Conservation (phyloP, 2,888 invertebrate genomes). For the Archips xylosteana region DNA sequence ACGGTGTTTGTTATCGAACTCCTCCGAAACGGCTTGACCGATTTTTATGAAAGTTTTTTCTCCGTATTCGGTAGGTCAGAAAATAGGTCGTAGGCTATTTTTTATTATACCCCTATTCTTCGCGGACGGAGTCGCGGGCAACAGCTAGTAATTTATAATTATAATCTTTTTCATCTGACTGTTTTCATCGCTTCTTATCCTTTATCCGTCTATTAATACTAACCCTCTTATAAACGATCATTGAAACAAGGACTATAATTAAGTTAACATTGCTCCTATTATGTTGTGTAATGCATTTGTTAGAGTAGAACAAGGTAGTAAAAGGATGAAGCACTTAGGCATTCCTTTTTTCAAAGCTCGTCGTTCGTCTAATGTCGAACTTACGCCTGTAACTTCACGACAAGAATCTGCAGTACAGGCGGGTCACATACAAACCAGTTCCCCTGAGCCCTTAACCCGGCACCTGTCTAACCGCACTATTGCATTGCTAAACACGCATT, state of each 20-base stretch:
- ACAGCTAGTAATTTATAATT: too few relatives aligned
- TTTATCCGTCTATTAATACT: not conserved
- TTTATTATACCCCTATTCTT: too few relatives aligned
- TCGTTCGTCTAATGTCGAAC: not conserved
- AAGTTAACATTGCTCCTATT: not conserved
- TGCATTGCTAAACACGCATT: constrained; percentile 53
- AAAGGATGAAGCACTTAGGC: not conserved
- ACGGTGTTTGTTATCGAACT: too few relatives aligned
- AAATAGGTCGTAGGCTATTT: too few relatives aligned
- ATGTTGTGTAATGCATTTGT: not conserved
- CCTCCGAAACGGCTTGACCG: too few relatives aligned
- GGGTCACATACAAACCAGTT: constrained; percentile 60
- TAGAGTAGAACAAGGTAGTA: not conserved
- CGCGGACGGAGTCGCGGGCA: too few relatives aligned
- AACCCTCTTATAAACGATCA: not conserved
- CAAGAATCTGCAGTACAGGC: constrained; percentile 19
- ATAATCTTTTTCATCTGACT: not conserved
- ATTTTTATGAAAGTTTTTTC: too few relatives aligned
- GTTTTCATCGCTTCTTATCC: not conserved
- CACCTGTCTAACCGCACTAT: constrained; percentile 49
- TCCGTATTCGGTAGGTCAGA: too few relatives aligned
- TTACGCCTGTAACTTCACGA: not conserved
- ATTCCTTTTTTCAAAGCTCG: not conserved
- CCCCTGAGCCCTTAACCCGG: constrained; percentile 50
- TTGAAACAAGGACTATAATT: not conserved